phyloP scores from a whole-genome alignment of 35 echinoderm and acorn worm genomes.

The Ptychodera flava region DNA sequence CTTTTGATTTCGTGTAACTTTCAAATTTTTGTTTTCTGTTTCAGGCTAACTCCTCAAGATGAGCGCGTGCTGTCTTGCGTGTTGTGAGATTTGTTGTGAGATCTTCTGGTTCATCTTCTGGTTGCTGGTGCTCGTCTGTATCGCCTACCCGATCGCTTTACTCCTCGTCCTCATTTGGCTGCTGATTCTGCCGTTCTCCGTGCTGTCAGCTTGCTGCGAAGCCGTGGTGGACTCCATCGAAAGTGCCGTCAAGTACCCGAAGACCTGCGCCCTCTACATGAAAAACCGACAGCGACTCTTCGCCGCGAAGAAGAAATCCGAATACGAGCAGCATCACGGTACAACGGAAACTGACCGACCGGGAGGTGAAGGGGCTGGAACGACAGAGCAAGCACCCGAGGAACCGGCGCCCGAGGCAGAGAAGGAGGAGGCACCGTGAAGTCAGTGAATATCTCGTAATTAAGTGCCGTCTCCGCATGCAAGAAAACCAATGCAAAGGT shows the following conservation, averaged over 20 bases:
- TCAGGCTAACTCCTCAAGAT: too few species aligned
- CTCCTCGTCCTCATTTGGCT: background rate
- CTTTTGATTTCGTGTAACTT: background rate
- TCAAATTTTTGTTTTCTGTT: too few species aligned
- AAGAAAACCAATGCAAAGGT: too few species aligned
- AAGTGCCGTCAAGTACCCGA: background rate
- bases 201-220: background rate
- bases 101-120: background rate
- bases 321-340: background rate
- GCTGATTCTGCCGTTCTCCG: background rate
- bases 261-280: background rate
- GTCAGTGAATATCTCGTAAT: too few species aligned
- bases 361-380: too few species aligned
- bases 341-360: too few species aligned
- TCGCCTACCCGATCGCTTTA: background rate
- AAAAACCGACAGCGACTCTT: background rate
- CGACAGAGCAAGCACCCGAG: too few species aligned
- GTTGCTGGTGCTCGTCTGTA: background rate
- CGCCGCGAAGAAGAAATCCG: background rate
- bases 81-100: background rate
- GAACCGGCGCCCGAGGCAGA: too few species aligned
- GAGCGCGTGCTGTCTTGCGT: background rate
- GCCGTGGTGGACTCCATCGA: background rate
- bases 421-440: too few species aligned
- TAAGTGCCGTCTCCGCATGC: too few species aligned